Base-by-base conservation (phyloP, 1,140 invertebrate species). In the Acromyrmex charruanus region DNA sequence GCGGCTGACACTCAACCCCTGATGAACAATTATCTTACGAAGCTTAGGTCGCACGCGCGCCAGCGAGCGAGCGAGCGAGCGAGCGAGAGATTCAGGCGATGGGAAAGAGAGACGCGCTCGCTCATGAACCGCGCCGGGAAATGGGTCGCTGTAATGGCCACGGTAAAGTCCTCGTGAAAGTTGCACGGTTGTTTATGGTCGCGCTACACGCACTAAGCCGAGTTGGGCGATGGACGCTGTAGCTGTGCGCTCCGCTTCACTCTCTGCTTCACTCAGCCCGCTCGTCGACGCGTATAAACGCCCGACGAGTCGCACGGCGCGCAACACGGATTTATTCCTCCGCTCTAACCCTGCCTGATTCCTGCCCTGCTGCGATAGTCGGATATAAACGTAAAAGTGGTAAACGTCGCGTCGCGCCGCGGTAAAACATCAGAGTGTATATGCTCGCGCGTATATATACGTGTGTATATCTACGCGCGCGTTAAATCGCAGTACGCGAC, bases 131-230 rank as follows among this genome's bases (percentile, higher is more conserved):
- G 74, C 53, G 31, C n/a, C 72, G 63, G 88, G 88, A 87, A 89
- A 89, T 85, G 86, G 69, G 85, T 87, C 88, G 80, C 68, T 75
- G 85, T 81, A 85, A 89, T 87, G 85, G 89, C 69, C 66, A 68
- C 86, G 75, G 79, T 85, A 89, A 90, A 89, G 88, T 89, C 89
- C 89, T 90, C 88, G 88, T 90, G 88, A 89, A 90, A 89, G 88
- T 90, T 88, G 80, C 75, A 87, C 79, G 63, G 85, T 87, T 80
- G 89, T 89, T 89, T 77, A 89, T 86, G 77, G 71, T 59, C 69
- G 77, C 66, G 85, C 75, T 75, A 77, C 85, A 87, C 88, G 77
- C 77, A 71, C 79, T 77, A 74, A 53, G 63, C 81, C 72, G 59
- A 35, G 80, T 44, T 66, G 53, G 35, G 21, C 68, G 51, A 28